Conservation (phyloP, 2,888 invertebrate genomes). For the Cancer borealis region DNA sequence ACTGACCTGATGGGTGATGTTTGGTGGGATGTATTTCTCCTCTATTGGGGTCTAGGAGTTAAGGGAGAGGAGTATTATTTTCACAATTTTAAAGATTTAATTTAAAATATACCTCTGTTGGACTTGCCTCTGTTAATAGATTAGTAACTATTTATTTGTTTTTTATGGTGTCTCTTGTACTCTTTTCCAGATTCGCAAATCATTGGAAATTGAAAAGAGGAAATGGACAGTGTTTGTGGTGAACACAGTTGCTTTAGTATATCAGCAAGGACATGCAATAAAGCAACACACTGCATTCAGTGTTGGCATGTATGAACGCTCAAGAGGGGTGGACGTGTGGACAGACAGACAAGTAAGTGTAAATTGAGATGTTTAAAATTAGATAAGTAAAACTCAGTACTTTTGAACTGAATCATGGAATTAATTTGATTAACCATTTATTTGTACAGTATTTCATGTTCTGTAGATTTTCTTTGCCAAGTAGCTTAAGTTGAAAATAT, state of each 20-base stretch:
- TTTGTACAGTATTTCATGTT: neutral
- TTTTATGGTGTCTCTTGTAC: neutral
- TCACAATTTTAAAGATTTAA: too few relatives aligned
- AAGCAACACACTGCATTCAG: slow-evolving; percentile 82
- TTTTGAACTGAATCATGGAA: neutral
- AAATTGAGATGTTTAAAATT: neutral
- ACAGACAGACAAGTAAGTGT: slow-evolving; percentile 79
- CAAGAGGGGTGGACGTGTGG: slow-evolving; percentile 89
- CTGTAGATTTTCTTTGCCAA: too few relatives aligned
- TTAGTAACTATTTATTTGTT: neutral
- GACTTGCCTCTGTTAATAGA: neutral
- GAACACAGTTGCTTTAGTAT: slow-evolving; percentile 89
- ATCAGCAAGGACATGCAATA: slow-evolving; percentile 88
- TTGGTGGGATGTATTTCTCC: too few relatives aligned
- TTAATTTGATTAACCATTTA: neutral
- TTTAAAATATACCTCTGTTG: neutral
- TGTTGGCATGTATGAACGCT: slow-evolving; percentile 86
- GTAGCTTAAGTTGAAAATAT: too few relatives aligned
- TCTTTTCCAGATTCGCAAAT: slow-evolving; percentile 79
- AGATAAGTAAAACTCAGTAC: neutral
- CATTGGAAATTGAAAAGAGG: slow-evolving; percentile 83
- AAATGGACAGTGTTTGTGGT: slow-evolving; percentile 89
- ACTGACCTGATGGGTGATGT: too few relatives aligned
- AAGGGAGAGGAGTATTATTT: too few relatives aligned
- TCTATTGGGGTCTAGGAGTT: too few relatives aligned